phyloP scores from a whole-genome alignment of 2,888 invertebrate genomes.

The Trachelus stipa region DNA sequence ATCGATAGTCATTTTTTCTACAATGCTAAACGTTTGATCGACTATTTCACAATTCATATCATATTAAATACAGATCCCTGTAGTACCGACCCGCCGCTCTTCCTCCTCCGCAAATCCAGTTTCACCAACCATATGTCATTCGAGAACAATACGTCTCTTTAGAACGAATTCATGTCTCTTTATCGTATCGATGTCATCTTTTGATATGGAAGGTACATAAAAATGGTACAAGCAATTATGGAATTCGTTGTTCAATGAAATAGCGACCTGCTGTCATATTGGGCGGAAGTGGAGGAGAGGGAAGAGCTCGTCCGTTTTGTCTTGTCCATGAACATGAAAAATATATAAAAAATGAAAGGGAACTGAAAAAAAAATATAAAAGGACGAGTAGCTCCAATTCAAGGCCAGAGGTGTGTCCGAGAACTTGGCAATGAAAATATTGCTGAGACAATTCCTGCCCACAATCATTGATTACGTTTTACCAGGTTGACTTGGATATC shows the following conservation, averaged over 20 bases:
- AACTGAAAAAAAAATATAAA: background rate
- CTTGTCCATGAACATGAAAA: background rate
- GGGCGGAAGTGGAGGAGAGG: no score
- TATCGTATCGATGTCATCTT: background rate
- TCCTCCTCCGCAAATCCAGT: background rate
- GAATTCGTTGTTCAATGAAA: background rate
- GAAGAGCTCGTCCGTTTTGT: no score
- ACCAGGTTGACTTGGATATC: background rate
- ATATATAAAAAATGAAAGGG: background rate
- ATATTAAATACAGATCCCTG: background rate
- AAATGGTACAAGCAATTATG: background rate
- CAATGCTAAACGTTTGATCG: background rate
- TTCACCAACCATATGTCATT: background rate
- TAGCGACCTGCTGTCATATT: background rate
- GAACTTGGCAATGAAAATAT: constrained; percentile 4
- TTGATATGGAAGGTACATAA: background rate
- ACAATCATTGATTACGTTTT: background rate
- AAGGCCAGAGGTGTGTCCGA: constrained; percentile 4
- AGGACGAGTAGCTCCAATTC: background rate
- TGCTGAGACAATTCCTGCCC: background rate
- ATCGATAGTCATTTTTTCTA: background rate
- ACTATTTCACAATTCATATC: background rate
- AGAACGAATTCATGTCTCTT: background rate
- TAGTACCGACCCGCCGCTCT: background rate
- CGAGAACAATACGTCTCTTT: background rate